Evolutionary conservation across 2,888 invertebrate genomes (phyloP), one percentile per base, ranked within the genome.

Genomic region (Heliothis peltigera): DNA sequence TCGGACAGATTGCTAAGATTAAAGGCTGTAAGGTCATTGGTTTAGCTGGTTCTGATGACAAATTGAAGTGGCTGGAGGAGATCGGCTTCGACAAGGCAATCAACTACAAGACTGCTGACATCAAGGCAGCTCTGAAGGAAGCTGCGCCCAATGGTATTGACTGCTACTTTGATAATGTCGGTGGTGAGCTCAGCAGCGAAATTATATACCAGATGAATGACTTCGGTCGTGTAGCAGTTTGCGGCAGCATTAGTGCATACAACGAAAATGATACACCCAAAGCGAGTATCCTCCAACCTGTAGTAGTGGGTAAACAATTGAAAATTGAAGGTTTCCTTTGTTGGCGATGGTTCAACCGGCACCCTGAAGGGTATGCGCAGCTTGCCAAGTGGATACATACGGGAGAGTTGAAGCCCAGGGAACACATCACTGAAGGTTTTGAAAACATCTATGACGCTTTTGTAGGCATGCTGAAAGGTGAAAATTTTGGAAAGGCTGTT

Each of bases 101-200:
- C 74, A 97, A 97, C 89, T 97, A 97, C 87, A 97, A 97, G 87
- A 96, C 94, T 15, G 93, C 66, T 5, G 75, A 82, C 42, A 51
- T 89, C 18, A 85, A 96, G 74, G 76, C 96, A 12, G 95, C 95
- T 8, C 87, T 97, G 21, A 95, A 95, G 18, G 46, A 63, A 72
- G 82, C 81, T 5, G 82, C 82, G 2, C 97, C 97, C 0, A 89
- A 96, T n/a, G 97, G 97, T 12, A 90, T 97, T 0, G 97, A 97
- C 83, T 96, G 97, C 81, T 97, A 96, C 84, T 97, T 97, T 84
- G 97, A 97, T 83, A 97, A 97, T 86, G 97, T 97, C 17, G 97
- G 97, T 28, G 97, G 97, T 6, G 95, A 96, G 62, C 92, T 96
- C 19, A 96, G 96, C 48, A 94, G 93, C 53, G 86, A 87, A 0